phyloP scores from a whole-genome alignment of 2,797 vertebrate genomes.

The Euthynnus affinis region DNA sequence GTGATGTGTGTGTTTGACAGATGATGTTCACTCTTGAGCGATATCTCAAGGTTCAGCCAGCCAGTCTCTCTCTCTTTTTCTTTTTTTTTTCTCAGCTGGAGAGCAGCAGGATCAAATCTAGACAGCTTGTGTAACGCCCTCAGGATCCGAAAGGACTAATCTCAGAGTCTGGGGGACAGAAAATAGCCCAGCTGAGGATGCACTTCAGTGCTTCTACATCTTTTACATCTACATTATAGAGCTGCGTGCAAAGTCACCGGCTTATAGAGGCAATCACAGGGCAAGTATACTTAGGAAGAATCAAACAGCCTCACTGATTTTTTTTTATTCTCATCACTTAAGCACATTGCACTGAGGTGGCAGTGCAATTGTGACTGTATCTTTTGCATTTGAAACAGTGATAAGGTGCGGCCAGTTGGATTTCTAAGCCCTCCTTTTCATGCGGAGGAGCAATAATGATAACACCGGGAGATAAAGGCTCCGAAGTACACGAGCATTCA shows the following conservation, averaged over 20 bases:
- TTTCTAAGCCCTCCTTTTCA: constrained; percentile 42
- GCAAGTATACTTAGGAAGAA: constrained; percentile 25
- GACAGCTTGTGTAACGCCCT: constrained; percentile 11
- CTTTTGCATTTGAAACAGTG: constrained; percentile 45
- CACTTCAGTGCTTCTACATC: neutral
- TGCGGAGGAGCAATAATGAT: constrained; percentile 61
- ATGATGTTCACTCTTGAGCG: constrained; percentile 11
- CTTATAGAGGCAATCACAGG: constrained; percentile 19
- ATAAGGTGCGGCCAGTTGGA: constrained; percentile 53
- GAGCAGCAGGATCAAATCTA: neutral
- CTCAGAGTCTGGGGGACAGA: neutral
- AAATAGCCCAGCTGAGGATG: neutral
- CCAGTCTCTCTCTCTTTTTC: neutral
- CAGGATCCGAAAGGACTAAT: constrained; percentile 15
- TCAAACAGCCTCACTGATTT: constrained; percentile 32
- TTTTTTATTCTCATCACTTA: constrained; percentile 40
- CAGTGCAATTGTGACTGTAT: constrained; percentile 34
- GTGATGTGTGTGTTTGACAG: neutral
- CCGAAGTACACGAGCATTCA: constrained; percentile 58
- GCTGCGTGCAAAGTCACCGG: constrained; percentile 16
- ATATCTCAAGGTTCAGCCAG: constrained; percentile 12
- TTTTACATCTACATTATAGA: constrained; percentile 17
- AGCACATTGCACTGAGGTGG: constrained; percentile 11
- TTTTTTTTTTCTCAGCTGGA: constrained; percentile 12
- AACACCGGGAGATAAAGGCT: constrained; percentile 60